These are phyloP conservation scores for Syrmaticus mikado DNA, from an alignment of 2,113 vertebrate species.

Conservation along the genomic window DNA sequence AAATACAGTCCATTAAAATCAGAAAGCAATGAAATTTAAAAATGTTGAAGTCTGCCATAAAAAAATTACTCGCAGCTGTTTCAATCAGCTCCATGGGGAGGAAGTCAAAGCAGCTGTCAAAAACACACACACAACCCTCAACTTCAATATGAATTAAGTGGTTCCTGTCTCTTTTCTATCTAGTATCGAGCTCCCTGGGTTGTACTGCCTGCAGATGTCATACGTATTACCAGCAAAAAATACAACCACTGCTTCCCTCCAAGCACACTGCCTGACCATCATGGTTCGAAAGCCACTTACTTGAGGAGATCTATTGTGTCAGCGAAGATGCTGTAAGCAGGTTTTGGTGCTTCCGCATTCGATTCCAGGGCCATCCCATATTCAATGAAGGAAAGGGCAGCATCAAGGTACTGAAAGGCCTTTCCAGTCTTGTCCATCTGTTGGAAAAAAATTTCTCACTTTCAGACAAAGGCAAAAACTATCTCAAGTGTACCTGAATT, in stretches of 20 bases:
- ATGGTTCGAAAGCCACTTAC: constrained; percentile 70
- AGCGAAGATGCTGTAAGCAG: constrained; percentile 87
- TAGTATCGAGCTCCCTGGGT: background rate
- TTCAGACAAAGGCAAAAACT: background rate
- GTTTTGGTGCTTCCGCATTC: constrained; percentile 82
- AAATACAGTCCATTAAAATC: background rate
- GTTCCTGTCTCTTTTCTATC: background rate
- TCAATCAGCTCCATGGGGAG: background rate
- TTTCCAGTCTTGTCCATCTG: constrained; percentile 88
- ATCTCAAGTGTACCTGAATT: background rate
- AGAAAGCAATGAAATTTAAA: background rate
- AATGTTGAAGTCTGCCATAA: background rate
- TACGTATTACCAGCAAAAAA: background rate
- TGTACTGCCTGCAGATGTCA: background rate
- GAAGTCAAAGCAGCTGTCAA: background rate
- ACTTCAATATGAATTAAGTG: background rate
- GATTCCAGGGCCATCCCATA: constrained; percentile 89
- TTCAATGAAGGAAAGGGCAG: constrained; percentile 89
- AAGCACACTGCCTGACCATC: fast-evolving
- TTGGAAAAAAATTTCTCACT: background rate
- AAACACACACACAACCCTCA: background rate
- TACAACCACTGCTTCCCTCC: background rate
- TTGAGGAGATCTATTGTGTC: constrained; percentile 91
- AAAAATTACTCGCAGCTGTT: background rate
- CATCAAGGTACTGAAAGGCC: constrained; percentile 91